Evolutionary conservation across 2,113 vertebrate genomes (phyloP).

Genomic region (Hyperoodon ampullatus): DNA sequence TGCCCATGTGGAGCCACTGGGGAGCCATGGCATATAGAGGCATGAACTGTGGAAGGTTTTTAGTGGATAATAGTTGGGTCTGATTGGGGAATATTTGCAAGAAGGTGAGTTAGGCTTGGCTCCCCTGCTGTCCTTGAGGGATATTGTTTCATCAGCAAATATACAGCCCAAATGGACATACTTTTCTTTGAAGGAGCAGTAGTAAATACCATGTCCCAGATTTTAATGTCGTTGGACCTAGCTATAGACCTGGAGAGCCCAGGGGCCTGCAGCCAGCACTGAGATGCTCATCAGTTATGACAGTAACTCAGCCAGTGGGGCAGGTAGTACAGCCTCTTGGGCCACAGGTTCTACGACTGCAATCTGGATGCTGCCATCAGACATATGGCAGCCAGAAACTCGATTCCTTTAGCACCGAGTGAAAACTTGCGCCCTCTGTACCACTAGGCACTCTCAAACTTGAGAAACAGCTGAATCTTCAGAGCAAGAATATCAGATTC

Average conservation of each 20-base stretch:
- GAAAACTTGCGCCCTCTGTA: not conserved
- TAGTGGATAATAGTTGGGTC: not conserved
- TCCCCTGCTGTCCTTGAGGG: not conserved
- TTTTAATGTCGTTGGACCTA: not conserved
- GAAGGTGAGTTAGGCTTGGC: not conserved
- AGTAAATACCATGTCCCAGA: not conserved
- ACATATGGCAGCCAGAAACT: not conserved
- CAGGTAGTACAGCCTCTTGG: not conserved
- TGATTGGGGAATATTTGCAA: not conserved
- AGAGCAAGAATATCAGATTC: not conserved
- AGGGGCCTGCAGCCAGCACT: not conserved
- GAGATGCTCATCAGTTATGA: not conserved
- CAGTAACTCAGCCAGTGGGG: not conserved
- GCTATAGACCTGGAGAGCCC: not conserved
- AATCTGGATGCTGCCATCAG: not conserved
- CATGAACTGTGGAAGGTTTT: not conserved
- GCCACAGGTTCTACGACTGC: not conserved
- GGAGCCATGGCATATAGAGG: not conserved
- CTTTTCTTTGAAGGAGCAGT: not conserved
- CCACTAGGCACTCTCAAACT: not conserved
- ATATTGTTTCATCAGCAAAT: slow-evolving; percentile 32
- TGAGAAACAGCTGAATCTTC: not conserved
- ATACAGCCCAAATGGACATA: not conserved
- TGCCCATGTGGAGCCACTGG: not conserved
- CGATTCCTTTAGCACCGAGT: not conserved